These are phyloP conservation scores for Malurus cyaneus DNA, from an alignment of 2,113 vertebrate genomes.

Conservation along the genomic window DNA sequence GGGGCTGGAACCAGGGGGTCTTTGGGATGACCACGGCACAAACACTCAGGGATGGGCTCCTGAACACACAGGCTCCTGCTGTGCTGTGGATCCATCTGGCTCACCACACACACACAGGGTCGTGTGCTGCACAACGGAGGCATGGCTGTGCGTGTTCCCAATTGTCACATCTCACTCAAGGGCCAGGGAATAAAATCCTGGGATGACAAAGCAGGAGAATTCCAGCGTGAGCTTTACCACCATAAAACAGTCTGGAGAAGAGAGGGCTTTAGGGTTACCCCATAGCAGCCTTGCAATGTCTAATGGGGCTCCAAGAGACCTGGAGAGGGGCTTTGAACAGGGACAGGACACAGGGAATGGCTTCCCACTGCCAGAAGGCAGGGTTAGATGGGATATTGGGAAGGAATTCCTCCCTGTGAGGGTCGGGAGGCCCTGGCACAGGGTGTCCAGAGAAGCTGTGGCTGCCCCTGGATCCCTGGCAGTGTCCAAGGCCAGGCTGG, in stretches of 20 bases:
- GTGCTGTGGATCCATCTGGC: not conserved
- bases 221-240: not conserved
- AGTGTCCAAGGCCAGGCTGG: accelerated
- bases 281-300: not conserved
- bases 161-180: not conserved
- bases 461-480: not conserved
- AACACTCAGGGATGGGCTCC: not conserved
- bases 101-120: not conserved
- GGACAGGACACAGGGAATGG: not conserved
- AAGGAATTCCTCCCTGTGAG: not conserved
- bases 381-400: not conserved
- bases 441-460: not conserved
- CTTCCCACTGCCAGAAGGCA: not conserved
- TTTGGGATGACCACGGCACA: accelerated
- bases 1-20: not conserved
- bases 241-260: not conserved
- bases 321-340: not conserved
- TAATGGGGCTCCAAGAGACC: not conserved
- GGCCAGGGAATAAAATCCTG: not conserved
- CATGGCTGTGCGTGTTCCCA: not conserved
- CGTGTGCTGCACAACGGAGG: not conserved
- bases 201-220: not conserved
- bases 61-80: not conserved
- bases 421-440: not conserved
- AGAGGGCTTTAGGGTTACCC: not conserved